Conservation (phyloP, 2,797 vertebrate species). For the Orientallactaga sibirica region DNA sequence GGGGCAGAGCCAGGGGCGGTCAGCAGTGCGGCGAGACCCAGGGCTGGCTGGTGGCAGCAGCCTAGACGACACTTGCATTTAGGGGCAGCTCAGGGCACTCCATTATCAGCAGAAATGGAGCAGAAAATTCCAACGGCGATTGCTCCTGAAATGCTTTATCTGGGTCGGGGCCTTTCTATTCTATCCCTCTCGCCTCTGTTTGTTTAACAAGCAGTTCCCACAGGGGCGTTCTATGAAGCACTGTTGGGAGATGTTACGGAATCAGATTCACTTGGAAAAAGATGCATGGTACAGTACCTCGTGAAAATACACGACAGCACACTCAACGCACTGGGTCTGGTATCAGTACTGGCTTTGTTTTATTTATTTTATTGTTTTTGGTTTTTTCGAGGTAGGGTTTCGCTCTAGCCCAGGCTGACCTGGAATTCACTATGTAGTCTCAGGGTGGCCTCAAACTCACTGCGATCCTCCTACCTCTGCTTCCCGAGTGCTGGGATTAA, state of each 20-base stretch:
- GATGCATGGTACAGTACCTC: neutral
- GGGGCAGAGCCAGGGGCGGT: neutral
- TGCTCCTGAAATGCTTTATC: constrained; percentile 37
- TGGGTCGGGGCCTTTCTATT: constrained; percentile 48
- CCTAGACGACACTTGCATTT: constrained; percentile 16
- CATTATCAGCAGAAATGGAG: constrained; percentile 68
- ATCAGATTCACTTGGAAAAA: neutral
- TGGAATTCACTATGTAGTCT: too few species aligned
- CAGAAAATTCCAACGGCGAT: constrained; percentile 58
- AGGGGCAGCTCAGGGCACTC: neutral
- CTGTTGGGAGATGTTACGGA: neutral
- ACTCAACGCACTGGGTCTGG: neutral
- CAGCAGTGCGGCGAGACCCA: fast-evolving
- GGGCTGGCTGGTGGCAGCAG: neutral
- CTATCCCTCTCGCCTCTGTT: neutral
- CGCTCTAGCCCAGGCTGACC: too few species aligned
- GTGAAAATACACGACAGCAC: neutral
- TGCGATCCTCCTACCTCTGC: too few species aligned
- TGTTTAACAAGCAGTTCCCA: constrained; percentile 42
- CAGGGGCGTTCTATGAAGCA: neutral
- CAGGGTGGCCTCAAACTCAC: too few species aligned
- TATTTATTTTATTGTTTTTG: too few species aligned
- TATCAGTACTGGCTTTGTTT: neutral
- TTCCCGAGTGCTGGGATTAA: too few species aligned
- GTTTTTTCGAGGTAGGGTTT: too few species aligned